A percentile compares a stretch with the other conserved stretches of the same genome.
phyloP scores from a whole-genome alignment of 2,888 invertebrate species.

The Acronicta aceris region DNA sequence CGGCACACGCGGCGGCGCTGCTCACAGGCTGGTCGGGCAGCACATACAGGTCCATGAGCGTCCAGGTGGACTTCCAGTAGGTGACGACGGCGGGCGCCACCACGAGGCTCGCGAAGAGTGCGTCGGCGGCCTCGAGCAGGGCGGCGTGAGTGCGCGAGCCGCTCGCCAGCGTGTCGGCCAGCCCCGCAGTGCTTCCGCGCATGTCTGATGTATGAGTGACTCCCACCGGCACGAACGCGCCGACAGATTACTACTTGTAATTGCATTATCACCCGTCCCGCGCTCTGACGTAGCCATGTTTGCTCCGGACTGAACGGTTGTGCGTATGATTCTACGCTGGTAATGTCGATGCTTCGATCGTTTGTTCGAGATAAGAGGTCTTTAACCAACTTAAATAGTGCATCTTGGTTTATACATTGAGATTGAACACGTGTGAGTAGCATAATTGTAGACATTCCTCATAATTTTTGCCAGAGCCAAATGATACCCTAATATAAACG shows the following conservation, averaged over 20 bases:
- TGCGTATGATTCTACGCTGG: constrained; percentile 38
- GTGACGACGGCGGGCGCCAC: constrained; percentile 95
- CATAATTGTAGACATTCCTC: too few relatives aligned
- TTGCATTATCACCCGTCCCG: constrained; percentile 85
- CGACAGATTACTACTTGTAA: constrained; percentile 76
- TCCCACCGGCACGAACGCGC: constrained; percentile 67
- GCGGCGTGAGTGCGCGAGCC: constrained; percentile 83
- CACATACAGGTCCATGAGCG: constrained; percentile 92
- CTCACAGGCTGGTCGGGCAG: constrained; percentile 89
- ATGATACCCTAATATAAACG: too few relatives aligned
- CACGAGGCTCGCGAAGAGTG: constrained; percentile 91
- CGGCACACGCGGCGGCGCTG: constrained; percentile 92
- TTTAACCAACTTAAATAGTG: constrained; percentile 32
- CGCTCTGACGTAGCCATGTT: constrained; percentile 65
- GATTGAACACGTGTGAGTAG: neutral
- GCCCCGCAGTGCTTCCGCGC: constrained; percentile 92
- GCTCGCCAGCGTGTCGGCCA: constrained; percentile 90
- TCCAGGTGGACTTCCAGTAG: constrained; percentile 97
- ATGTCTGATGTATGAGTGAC: constrained; percentile 83
- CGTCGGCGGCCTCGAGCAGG: constrained; percentile 92
- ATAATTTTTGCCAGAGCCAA: too few relatives aligned
- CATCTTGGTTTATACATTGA: constrained; percentile 6
- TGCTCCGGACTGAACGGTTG: constrained; percentile 43
- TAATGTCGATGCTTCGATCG: constrained; percentile 33
- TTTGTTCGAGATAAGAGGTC: constrained; percentile 38